These are phyloP conservation scores for Plestiodon gilberti DNA, from an alignment of 2,113 vertebrate species.

Conservation along the genomic window DNA sequence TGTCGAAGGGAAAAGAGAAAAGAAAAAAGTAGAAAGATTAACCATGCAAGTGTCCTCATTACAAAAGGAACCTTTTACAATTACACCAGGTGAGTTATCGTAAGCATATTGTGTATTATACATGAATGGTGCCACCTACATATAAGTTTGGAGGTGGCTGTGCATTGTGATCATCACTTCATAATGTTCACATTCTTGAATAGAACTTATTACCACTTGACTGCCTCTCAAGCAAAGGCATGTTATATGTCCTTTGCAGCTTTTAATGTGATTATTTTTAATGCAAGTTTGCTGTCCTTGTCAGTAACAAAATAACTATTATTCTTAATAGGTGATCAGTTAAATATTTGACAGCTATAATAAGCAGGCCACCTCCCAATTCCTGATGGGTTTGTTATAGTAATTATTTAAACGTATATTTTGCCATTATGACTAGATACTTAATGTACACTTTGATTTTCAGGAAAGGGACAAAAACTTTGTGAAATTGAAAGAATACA, in stretches of 20 bases:
- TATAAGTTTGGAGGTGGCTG: not conserved
- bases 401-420: not conserved
- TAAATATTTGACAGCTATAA: not conserved
- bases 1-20: slow-evolving; percentile 92
- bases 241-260: not conserved
- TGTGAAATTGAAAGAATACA: slow-evolving; percentile 94
- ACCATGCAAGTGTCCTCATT: slow-evolving; percentile 88
- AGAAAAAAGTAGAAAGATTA: slow-evolving; percentile 91
- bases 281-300: not conserved
- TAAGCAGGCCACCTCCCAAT: not conserved
- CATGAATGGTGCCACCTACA: not conserved
- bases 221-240: not conserved
- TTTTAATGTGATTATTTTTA: not conserved
- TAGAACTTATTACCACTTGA: not conserved
- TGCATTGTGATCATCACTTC: not conserved
- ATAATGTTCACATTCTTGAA: accelerated
- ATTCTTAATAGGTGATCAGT: not conserved
- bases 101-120: not conserved
- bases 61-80: slow-evolving; percentile 86
- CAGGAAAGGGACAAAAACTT: slow-evolving; percentile 90
- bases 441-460: slow-evolving; percentile 13
- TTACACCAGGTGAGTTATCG: slow-evolving; percentile 83
- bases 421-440: not conserved
- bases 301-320: not conserved
- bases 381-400: not conserved